Base-by-base conservation (phyloP, 2,888 invertebrate species). In the Notodonta dromedarius region DNA sequence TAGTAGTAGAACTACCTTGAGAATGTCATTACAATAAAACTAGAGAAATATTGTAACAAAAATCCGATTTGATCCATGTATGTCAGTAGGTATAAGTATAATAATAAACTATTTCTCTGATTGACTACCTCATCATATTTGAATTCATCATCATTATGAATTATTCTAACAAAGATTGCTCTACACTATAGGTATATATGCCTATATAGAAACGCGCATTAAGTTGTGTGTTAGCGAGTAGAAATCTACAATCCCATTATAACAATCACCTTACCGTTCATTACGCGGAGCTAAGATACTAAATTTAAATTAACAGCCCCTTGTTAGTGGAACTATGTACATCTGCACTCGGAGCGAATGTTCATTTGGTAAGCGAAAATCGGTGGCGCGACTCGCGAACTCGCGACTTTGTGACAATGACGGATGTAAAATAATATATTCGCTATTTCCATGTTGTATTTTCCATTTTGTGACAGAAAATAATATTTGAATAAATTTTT, bases 261-360 rank as follows among this genome's bases (percentile, higher is more conserved):
- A 87, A 85, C 91, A 90, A 93, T 92, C 91, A 91, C 91, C 90
- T 89, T 89, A 86, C 82, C 87, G 91, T 93, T 93, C 92, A 93
- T 93, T 93, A 91, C 88, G 84, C 85, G 84, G 66, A 77, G 88
- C 86, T 85, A 86, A 90, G 93, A 92, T 90, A 91, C 89, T 93
- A 92, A 93, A 93, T 93, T 93, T 91, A 91, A 92, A 93, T 93
- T 91, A 93, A 93, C 90, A 91, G 81, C 88, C 89, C 89, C 91
- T 91, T 89, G 91, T 91, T 91, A 92, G 88, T 87, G 82, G 77
- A 90, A 91, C 91, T 91, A 88, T 81, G 82, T 85, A 89, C 88
- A 87, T 86, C 85, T 86, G 85, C 78, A 84, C 78, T 75, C 5
- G 77, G 82, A 87, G 86, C 86, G 85, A 86, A 88, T 89, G 91